phyloP scores from a whole-genome alignment of 2,113 vertebrate genomes.

The Sclerurus mexicanus region DNA sequence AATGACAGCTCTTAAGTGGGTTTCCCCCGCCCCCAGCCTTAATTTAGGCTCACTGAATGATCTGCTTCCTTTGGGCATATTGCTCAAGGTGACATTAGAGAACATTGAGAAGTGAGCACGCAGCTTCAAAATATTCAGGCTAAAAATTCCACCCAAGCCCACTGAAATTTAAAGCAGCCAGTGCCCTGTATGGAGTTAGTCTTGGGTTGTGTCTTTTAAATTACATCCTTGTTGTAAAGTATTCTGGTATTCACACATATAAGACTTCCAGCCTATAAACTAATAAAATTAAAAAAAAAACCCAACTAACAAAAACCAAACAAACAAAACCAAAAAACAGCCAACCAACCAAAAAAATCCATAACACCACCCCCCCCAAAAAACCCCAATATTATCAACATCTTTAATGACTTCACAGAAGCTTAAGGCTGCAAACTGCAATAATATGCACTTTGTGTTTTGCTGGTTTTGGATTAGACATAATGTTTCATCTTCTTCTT shows the following conservation, averaged over 20 bases:
- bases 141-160: slow-evolving; percentile 4
- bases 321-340: no score
- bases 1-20: slow-evolving; percentile 54
- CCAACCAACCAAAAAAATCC: neutral
- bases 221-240: neutral
- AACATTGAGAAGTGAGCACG: neutral
- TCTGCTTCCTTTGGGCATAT: slow-evolving; percentile 61
- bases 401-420: neutral
- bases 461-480: neutral
- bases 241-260: neutral
- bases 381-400: neutral
- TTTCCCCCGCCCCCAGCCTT: neutral
- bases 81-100: slow-evolving; percentile 61
- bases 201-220: neutral
- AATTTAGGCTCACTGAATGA: slow-evolving; percentile 53
- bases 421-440: neutral
- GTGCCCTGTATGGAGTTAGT: neutral
- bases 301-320: neutral
- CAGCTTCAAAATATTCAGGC: neutral
- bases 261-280: neutral
- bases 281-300: neutral
- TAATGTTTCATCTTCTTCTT: neutral
- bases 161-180: neutral
- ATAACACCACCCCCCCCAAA: no score
- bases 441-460: neutral